phyloP scores from a whole-genome alignment of 2,113 vertebrate species.

The Athene noctua region DNA sequence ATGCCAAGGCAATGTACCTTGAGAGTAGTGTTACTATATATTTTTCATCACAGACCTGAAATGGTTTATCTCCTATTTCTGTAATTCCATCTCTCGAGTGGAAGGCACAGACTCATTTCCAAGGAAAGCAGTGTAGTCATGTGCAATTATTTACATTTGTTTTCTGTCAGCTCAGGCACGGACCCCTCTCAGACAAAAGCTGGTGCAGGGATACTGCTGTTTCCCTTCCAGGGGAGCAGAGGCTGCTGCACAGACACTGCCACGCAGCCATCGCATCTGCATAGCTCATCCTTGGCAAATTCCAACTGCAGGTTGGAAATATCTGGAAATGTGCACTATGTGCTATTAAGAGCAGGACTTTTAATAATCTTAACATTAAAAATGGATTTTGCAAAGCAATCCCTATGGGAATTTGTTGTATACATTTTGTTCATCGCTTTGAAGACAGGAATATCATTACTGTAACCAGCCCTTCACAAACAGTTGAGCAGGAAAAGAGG shows the following conservation, averaged over 20 bases:
- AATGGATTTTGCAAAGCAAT: slow-evolving; percentile 13
- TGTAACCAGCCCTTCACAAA: neutral
- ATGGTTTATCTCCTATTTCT: neutral
- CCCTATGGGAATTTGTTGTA: neutral
- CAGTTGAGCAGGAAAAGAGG: neutral
- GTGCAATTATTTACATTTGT: neutral
- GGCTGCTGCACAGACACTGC: fast-evolving
- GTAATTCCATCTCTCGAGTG: neutral
- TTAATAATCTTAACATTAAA: slow-evolving; percentile 27
- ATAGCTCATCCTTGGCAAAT: fast-evolving
- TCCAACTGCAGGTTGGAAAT: neutral
- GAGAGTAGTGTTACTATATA: neutral
- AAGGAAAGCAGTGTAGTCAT: neutral
- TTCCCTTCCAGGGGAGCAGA: neutral
- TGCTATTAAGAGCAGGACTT: neutral
- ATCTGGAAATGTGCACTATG: neutral
- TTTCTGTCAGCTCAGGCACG: neutral
- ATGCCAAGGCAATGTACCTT: neutral
- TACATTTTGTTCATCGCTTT: neutral
- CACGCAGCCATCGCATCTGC: neutral
- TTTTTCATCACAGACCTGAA: slow-evolving; percentile 15
- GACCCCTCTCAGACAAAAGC: neutral
- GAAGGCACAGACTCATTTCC: neutral
- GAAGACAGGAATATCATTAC: slow-evolving; percentile 11
- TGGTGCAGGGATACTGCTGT: neutral